Evolutionary conservation across 2,113 vertebrate genomes (phyloP).

Genomic region (Paradisaea rubra): DNA sequence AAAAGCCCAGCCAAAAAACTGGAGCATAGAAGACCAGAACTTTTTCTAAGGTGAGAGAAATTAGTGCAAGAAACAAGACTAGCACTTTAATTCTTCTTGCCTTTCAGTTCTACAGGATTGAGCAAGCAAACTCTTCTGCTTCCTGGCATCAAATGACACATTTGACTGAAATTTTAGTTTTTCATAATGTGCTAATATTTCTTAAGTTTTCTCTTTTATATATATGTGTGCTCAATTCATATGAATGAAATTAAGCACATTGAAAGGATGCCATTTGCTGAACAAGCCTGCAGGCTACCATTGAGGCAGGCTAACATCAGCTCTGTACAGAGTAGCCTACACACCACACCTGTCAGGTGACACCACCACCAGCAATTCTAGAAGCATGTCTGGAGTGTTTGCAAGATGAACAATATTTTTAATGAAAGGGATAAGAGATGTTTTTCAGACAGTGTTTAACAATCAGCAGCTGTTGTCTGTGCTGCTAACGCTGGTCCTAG

Average conservation of each 20-base stretch:
- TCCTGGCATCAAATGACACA: neutral
- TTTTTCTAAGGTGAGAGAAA: neutral
- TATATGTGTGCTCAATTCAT: neutral
- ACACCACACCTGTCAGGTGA: neutral
- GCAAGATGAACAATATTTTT: neutral
- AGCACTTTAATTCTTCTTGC: neutral
- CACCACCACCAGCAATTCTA: neutral
- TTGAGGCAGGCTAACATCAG: neutral
- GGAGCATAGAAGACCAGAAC: neutral
- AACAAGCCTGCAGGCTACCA: neutral
- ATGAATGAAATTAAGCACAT: neutral
- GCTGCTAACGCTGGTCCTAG: neutral
- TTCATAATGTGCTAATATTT: neutral
- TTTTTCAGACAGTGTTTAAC: neutral
- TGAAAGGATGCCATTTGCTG: neutral
- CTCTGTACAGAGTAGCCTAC: neutral
- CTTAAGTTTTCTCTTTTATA: neutral
- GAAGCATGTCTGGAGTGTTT: neutral
- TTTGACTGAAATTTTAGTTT: neutral
- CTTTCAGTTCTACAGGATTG: neutral
- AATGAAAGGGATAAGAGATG: neutral
- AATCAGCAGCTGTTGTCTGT: slow-evolving; percentile 22
- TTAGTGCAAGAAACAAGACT: neutral
- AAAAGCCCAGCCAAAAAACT: neutral
- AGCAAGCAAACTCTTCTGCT: neutral